Base-by-base conservation (phyloP, 1,140 invertebrate species). In the Andricus grossulariae region DNA sequence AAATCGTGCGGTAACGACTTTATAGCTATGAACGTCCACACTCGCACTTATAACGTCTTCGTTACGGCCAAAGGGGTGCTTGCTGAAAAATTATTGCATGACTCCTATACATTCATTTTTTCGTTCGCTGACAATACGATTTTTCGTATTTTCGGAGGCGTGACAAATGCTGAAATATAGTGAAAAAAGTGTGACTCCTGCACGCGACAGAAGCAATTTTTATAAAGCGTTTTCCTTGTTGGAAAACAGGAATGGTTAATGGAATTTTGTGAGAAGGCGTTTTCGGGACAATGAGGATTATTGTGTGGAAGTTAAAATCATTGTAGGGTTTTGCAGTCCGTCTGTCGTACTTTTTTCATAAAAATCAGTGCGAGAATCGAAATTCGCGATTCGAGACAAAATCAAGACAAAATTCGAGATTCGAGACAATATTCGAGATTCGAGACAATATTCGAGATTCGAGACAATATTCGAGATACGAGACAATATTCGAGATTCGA, bases 21-120 rank as follows among this genome's bases (percentile, higher is more conserved):
- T 66, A 66, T 66, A 66, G 25, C 60, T n/a, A 4, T 15, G n/a
- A 66, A 66, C 25, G 60, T 66, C 25, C 60, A 66, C 60, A 66
- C 60, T 66, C n/a, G n/a, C 52, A 54, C 52, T 66, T 32, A 66
- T 66, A 66, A 66, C 60, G 60, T 66, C 60, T 66, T 66, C 60
- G 60, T 45, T 66, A 66, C 25, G 32, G 45, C 32, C 15, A 66
- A 39, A 66, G n/a, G 60, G 60, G 60, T 66, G 60, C 60, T 66
- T 32, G 39, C 12, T 45, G 60, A 66, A 45, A 66, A 66, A 66
- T 66, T 66, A 66, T 45, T 39, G 21, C 60, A 39, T 13, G 25
- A 10, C 32, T 39, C 21, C 21, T 39, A 66, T 66, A 60, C 16
- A n/a, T 66, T 39, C 25, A 8, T 45, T 66, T 45, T 32, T 39